Evolutionary conservation across 2,888 invertebrate species (phyloP).

Genomic region (Hylaea fasciaria): DNA sequence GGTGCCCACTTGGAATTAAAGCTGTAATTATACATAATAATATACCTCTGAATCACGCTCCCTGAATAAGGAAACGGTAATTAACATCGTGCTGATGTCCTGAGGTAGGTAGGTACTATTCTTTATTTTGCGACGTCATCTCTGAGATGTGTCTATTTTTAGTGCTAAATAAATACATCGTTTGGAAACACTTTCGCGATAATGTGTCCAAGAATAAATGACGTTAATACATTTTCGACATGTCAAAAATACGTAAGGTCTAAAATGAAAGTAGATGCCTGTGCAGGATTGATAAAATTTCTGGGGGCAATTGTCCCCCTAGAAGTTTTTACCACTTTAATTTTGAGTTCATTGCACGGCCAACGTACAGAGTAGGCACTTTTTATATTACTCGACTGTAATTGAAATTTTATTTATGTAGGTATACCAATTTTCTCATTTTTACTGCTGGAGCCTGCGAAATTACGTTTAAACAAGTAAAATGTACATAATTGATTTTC

Average conservation of each 20-base stretch:
- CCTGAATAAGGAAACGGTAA: conserved; percentile 32
- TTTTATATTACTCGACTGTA: not conserved
- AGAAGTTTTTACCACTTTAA: conserved; percentile 5
- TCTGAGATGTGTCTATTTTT: no score
- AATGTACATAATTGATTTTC: not conserved
- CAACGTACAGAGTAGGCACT: not conserved
- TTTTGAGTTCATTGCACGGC: conserved; percentile 16
- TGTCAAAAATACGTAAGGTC: no score
- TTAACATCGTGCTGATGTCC: conserved; percentile 28
- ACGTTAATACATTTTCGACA: no score
- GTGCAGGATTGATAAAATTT: no score
- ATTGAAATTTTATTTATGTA: not conserved
- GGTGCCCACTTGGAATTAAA: conserved; percentile 20
- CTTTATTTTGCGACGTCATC: no score
- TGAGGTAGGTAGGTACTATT: conserved; percentile 12
- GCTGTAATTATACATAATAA: no score
- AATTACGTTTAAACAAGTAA: not conserved
- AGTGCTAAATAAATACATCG: no score
- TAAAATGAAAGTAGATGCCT: no score
- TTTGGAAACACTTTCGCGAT: no score
- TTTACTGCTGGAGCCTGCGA: not conserved
- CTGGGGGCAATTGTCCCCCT: no score
- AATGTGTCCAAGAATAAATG: no score
- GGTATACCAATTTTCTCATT: not conserved
- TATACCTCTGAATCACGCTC: conserved; percentile 32